phyloP scores from a whole-genome alignment of 1,140 invertebrate species.

The Mya arenaria region DNA sequence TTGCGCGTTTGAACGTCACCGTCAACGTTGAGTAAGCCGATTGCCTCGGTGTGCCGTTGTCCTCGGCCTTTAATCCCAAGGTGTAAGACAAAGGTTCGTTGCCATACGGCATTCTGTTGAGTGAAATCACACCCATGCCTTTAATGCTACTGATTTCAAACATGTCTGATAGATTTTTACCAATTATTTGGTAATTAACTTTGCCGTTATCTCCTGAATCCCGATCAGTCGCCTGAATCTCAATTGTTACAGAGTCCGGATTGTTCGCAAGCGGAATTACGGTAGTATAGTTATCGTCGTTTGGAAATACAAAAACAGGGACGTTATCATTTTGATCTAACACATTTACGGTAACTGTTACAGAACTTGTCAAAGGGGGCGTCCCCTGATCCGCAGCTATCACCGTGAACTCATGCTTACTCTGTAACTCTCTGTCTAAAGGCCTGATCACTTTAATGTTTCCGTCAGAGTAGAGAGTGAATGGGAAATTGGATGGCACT shows the following conservation, averaged over 20 bases:
- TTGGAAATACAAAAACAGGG: slow-evolving; percentile 83
- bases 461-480: slow-evolving; percentile 61
- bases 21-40: slow-evolving; percentile 39
- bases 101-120: slow-evolving; percentile 81
- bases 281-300: slow-evolving; percentile 67
- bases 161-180: slow-evolving; percentile 87
- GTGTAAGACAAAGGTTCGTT: slow-evolving; percentile 44
- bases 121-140: slow-evolving; percentile 89
- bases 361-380: slow-evolving; percentile 63
- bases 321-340: slow-evolving; percentile 96
- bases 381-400: slow-evolving; percentile 87
- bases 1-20: slow-evolving; percentile 30
- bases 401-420: slow-evolving; percentile 90
- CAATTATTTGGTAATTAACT: slow-evolving; percentile 91
- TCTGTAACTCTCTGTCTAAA: slow-evolving; percentile 91
- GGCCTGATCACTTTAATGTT: slow-evolving; percentile 85
- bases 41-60: slow-evolving; percentile 51
- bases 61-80: slow-evolving; percentile 55
- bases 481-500: slow-evolving; percentile 49
- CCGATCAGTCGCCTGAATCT: slow-evolving; percentile 93
- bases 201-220: slow-evolving; percentile 97
- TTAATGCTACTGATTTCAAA: slow-evolving; percentile 90
- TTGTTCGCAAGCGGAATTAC: slow-evolving; percentile 57
- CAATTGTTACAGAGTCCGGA: slow-evolving; percentile 80
- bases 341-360: slow-evolving; percentile 60